A percentile compares a stretch with the other conserved stretches of the same genome.
These are phyloP conservation scores for Volucella zonaria DNA, from an alignment of 2,888 invertebrate genomes.

Conservation along the genomic window DNA sequence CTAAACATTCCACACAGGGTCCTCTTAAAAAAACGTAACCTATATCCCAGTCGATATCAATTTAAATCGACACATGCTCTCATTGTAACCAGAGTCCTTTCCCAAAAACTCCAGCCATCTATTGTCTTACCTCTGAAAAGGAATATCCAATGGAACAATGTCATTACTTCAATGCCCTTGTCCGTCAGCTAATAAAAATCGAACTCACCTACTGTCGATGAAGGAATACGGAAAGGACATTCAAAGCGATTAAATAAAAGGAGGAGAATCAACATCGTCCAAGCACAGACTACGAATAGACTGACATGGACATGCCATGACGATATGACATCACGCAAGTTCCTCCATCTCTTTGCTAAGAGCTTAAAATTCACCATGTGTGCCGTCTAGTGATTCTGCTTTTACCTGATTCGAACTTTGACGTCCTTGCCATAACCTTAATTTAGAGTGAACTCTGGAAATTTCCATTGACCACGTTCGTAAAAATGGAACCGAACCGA, in stretches of 20 bases:
- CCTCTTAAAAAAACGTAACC: too few species aligned
- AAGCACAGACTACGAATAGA: background rate
- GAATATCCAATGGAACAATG: conserved; percentile 9
- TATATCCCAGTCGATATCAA: too few species aligned
- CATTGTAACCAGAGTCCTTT: too few species aligned
- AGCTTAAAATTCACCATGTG: conserved; percentile 38
- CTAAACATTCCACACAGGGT: too few species aligned
- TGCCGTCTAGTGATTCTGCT: background rate
- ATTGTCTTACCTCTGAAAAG: too few species aligned
- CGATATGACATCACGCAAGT: background rate
- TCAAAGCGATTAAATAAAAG: conserved; percentile 2
- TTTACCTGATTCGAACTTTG: conserved; percentile 12
- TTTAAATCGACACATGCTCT: too few species aligned
- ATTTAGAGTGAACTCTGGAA: background rate
- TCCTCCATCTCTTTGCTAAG: background rate
- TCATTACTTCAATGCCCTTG: conserved; percentile 21
- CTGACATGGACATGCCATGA: background rate
- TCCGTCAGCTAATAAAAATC: conserved; percentile 20
- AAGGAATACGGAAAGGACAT: background rate
- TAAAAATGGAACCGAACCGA: too few species aligned
- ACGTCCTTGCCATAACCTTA: conserved; percentile 8
- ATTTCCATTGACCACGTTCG: background rate
- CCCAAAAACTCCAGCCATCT: too few species aligned
- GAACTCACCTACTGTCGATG: background rate
- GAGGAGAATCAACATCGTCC: background rate